Evolutionary conservation across 1,140 invertebrate species (phyloP), one percentile per base, ranked within the genome.

Genomic region (Caerostris extrusa): DNA sequence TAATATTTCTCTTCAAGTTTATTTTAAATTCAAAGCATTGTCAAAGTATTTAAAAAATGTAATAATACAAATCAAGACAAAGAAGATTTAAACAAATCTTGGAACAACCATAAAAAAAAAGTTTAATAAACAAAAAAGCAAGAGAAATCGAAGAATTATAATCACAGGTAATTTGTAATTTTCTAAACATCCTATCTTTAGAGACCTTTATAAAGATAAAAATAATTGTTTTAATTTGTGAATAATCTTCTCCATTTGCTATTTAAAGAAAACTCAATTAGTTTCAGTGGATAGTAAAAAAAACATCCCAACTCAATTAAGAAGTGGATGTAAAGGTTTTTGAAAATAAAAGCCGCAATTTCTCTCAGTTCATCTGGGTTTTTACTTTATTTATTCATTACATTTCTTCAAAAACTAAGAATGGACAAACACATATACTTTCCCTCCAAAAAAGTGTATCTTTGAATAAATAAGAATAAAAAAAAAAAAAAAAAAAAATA

Each of bases 221-320:
- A 77, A 53, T 77, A 77, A 77, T 77, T 77, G 71, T 77, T 77
- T 77, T 77, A 77, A 77, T 77, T 77, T 77, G 34, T 77, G 71
- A 77, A 77, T 77, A 77, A 77, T 77, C 71, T 77, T 77, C 14
- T 77, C 12, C 34, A 3, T 34, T 2, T 50, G 12, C 7, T 50
- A 53, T 50, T 50, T 50, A 77, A 77, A 77, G 71, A 77, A 77
- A 77, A 77, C 71, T 77, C 71, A 77, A 77, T 77, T 77, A 53
- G 71, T 77, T 77, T 77, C 34, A 10, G 8, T 34, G 6, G 14
- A 19, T 14, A 6, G 19, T 14, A 58, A 85, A 85, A 85, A 17
- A 34, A 3, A 14, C 0, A 1, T 34, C 34, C 57, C 12, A 17
- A 56, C 55, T 56, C 55, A 85, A 57, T 58, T 58, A 57, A 19